Percentiles rank a stretch among this genome's conserved stretches.
phyloP scores from a whole-genome alignment of 2,113 vertebrate species.

The Bos taurus region ARS-UCD2.0 NC_037352.1:1948501-1949000 shows the following conservation, averaged over 20 bases:
- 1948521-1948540: background rate
- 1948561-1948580: background rate
- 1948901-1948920: constrained; percentile 91
- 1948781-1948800: constrained; percentile 80
- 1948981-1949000: background rate
- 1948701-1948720: background rate
- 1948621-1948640: background rate
- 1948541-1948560: background rate
- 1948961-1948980: background rate
- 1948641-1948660: background rate
- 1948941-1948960: constrained; percentile 90
- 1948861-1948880: constrained; percentile 85
- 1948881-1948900: constrained; percentile 95
- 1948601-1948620: background rate
- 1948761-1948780: background rate
- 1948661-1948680: background rate
- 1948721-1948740: fast-evolving
- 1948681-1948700: background rate
- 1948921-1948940: constrained; percentile 92
- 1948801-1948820: constrained; percentile 95
- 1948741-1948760: background rate
- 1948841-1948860: constrained; percentile 86
- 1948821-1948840: constrained; percentile 88
- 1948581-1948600: background rate
- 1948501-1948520: background rate